Conservation (phyloP, 1,140 invertebrate species). For the Aphelenchoides fujianensis region DNA sequence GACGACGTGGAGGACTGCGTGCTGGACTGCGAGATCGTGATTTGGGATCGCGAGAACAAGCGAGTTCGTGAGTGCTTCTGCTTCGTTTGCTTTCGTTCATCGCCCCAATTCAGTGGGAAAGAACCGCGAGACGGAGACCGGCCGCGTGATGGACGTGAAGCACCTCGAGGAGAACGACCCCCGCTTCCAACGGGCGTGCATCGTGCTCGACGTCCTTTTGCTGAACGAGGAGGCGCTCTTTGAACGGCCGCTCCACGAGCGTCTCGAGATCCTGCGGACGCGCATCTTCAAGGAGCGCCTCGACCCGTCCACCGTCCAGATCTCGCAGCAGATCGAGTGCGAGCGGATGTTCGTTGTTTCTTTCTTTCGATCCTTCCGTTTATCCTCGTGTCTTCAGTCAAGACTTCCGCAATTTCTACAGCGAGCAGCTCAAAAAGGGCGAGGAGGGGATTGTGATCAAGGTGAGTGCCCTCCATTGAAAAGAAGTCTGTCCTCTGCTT, state of each 20-base stretch:
- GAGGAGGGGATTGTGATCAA: conserved; percentile 50
- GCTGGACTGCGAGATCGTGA: conserved; percentile 46
- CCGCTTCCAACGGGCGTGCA: conserved; percentile 21
- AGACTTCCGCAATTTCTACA: conserved; percentile 46
- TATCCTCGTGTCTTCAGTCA: conserved; percentile 24
- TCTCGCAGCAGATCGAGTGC: not conserved
- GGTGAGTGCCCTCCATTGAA: too few species aligned
- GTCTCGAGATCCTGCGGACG: conserved; percentile 27
- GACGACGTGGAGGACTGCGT: conserved; percentile 31
- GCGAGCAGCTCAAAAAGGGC: conserved; percentile 28
- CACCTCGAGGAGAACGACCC: conserved; percentile 37
- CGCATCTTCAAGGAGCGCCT: conserved; percentile 21
- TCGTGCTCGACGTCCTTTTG: conserved; percentile 35
- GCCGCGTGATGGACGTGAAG: conserved; percentile 42
- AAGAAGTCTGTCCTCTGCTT: conserved; percentile 25
- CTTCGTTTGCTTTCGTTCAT: not conserved
- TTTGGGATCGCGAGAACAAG: conserved; percentile 35
- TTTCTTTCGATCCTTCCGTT: not conserved
- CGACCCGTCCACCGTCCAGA: not conserved
- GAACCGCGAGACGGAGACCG: conserved; percentile 41
- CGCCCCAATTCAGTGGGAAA: conserved; percentile 43
- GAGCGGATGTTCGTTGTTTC: not conserved
- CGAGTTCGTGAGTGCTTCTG: conserved; percentile 31
- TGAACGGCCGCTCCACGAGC: conserved; percentile 26
- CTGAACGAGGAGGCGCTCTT: conserved; percentile 25